Conservation (phyloP, 2,113 vertebrate species). For the Prunella himalayana region DNA sequence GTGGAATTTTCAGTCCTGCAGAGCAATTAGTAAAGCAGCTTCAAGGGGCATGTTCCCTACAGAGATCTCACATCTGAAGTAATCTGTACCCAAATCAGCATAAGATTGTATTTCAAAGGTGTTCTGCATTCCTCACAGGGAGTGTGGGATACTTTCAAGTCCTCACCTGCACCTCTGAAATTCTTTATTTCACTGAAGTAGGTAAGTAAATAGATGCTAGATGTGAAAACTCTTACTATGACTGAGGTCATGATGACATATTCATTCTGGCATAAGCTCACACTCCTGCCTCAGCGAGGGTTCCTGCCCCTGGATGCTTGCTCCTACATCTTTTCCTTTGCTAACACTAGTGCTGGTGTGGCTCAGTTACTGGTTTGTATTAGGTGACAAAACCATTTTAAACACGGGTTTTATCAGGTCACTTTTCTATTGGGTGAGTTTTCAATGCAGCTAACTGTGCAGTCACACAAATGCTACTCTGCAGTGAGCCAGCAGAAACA, state of each 20-base stretch:
- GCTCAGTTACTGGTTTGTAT: not conserved
- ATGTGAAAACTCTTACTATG: not conserved
- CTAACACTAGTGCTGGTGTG: not conserved
- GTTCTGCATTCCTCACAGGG: not conserved
- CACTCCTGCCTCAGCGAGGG: not conserved
- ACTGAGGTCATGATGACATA: not conserved
- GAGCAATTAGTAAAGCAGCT: not conserved
- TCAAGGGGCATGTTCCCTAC: not conserved
- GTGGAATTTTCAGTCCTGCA: not conserved
- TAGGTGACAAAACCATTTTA: not conserved
- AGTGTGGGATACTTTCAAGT: conserved; percentile 7
- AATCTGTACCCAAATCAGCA: not conserved
- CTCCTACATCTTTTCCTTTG: not conserved
- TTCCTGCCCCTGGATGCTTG: not conserved
- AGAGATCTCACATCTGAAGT: not conserved
- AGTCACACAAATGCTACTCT: not conserved
- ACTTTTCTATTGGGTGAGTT: not conserved
- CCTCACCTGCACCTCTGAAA: conserved; percentile 1
- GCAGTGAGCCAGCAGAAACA: not conserved
- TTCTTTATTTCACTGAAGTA: conserved; percentile 17
- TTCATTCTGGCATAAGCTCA: not conserved
- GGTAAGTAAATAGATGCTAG: not conserved
- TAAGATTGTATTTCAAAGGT: conserved; percentile 6
- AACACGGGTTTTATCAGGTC: not conserved
- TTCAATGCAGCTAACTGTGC: not conserved